Conservation (phyloP, 2,113 vertebrate genomes). For the Taxidea taxus region DNA sequence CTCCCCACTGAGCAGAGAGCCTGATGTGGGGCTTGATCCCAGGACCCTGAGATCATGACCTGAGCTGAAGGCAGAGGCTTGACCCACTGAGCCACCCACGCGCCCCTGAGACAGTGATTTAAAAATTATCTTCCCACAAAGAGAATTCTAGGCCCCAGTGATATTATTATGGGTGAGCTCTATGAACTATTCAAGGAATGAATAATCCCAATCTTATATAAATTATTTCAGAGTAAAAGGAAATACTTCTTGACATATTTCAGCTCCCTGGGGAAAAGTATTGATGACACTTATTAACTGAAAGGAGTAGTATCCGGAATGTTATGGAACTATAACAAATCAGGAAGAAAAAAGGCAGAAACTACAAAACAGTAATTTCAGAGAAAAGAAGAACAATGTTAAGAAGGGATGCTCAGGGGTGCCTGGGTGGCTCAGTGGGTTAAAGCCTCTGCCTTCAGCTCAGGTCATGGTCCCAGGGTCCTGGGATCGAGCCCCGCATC, state of each 20-base stretch:
- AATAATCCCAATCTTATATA: background rate
- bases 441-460: too few species aligned
- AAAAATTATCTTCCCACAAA: background rate
- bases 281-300: background rate
- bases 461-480: too few species aligned
- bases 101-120: background rate
- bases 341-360: background rate
- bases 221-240: background rate
- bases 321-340: background rate
- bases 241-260: background rate
- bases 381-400: background rate
- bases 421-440: too few species aligned
- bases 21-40: too few species aligned
- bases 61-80: too few species aligned
- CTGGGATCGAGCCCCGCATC: too few species aligned
- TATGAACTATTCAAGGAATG: background rate
- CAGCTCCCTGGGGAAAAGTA: background rate
- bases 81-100: too few species aligned
- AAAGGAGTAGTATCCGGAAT: background rate
- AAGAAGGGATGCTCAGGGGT: background rate
- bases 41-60: too few species aligned
- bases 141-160: background rate
- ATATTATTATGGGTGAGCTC: background rate
- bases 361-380: background rate
- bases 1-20: too few species aligned